A percentile compares a stretch with the other conserved stretches of the same genome.
phyloP scores from a whole-genome alignment of 2,888 invertebrate genomes.

The Cheilosia urbana region DNA sequence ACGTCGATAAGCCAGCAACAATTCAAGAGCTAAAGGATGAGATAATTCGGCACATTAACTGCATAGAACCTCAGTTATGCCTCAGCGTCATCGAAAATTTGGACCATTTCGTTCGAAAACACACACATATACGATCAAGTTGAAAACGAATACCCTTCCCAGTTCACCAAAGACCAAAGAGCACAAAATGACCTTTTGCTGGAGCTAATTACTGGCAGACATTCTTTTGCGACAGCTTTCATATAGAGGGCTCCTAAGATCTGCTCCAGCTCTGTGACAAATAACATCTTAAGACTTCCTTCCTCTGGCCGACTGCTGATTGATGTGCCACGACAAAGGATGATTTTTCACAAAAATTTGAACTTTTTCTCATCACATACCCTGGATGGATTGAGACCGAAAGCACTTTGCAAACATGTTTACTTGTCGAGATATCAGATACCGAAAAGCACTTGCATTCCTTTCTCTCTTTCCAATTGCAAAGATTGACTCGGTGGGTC shows the following conservation, averaged over 20 bases:
- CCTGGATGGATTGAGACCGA: conserved; percentile 48
- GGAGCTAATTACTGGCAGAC: conserved; percentile 56
- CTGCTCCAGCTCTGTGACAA: conserved; percentile 22
- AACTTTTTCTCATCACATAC: conserved; percentile 34
- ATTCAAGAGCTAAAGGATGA: too few relatives aligned
- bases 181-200: neutral
- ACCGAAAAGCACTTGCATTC: conserved; percentile 59
- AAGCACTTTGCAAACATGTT: conserved; percentile 73
- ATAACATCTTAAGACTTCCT: conserved; percentile 32
- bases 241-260: conserved; percentile 52
- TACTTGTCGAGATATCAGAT: conserved; percentile 63
- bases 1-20: too few relatives aligned
- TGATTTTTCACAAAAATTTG: conserved; percentile 56
- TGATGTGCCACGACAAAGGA: conserved; percentile 68
- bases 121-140: too few relatives aligned
- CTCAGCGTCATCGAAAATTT: too few relatives aligned
- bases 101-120: too few relatives aligned
- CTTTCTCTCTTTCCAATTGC: conserved; percentile 2
- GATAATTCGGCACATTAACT: too few relatives aligned
- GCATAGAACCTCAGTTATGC: too few relatives aligned
- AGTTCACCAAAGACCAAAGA: neutral
- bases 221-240: conserved; percentile 23
- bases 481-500: neutral
- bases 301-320: conserved; percentile 43
- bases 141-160: neutral